Conservation (phyloP, 2,797 vertebrate species). For the Denticeps clupeoides region DNA sequence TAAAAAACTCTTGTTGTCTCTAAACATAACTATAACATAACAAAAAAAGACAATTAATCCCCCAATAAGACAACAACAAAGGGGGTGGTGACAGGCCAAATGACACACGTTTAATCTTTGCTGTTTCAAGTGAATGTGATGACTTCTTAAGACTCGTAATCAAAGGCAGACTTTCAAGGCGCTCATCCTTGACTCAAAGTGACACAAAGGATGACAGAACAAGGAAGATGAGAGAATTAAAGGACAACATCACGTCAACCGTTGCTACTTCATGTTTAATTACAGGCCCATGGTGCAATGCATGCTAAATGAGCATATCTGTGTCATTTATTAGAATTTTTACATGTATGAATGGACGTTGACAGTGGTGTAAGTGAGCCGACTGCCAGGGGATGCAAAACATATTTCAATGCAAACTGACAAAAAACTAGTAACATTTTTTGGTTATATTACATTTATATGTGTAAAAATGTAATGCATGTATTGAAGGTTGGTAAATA, state of each 20-base stretch:
- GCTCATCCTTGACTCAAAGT: conserved; percentile 53
- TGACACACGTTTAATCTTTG: conserved; percentile 60
- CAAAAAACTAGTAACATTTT: too few relatives aligned
- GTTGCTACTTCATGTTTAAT: conserved; percentile 47
- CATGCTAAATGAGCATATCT: too few relatives aligned
- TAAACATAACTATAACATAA: conserved; percentile 17
- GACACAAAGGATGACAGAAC: conserved; percentile 46
- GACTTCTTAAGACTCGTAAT: conserved; percentile 47
- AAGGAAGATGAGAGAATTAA: conserved; percentile 58
- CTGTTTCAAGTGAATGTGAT: conserved; percentile 52
- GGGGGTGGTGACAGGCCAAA: conserved; percentile 43
- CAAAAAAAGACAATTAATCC: conserved; percentile 39
- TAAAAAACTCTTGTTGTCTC: too few relatives aligned
- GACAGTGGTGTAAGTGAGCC: too few relatives aligned
- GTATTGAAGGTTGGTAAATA: too few relatives aligned
- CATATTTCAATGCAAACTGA: too few relatives aligned
- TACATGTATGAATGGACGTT: too few relatives aligned
- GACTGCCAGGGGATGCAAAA: too few relatives aligned
- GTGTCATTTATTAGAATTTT: too few relatives aligned
- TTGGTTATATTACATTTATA: too few relatives aligned
- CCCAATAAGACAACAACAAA: conserved; percentile 55
- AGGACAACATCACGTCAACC: conserved; percentile 57
- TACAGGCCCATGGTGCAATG: conserved; percentile 39
- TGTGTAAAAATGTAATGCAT: too few relatives aligned
- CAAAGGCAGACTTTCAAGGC: conserved; percentile 53